These are phyloP conservation scores for Orientallactaga sibirica DNA, from an alignment of 2,797 vertebrate genomes.

Conservation along the genomic window DNA sequence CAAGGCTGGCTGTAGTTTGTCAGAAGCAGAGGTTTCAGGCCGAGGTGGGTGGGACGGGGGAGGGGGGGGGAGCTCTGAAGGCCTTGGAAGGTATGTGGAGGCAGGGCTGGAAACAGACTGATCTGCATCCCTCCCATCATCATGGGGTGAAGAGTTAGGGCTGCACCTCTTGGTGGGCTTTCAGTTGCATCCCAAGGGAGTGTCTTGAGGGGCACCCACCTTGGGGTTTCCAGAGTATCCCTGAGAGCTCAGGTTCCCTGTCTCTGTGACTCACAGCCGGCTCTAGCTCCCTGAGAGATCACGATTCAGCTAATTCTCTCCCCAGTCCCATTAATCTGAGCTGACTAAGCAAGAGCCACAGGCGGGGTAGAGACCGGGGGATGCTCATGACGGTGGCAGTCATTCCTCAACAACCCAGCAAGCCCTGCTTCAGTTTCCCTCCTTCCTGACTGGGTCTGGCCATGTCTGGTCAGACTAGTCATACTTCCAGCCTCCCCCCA, in stretches of 20 bases:
- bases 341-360: slow-evolving; percentile 81
- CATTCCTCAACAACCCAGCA: slow-evolving; percentile 16
- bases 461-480: not conserved
- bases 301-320: slow-evolving; percentile 82
- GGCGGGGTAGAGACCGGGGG: slow-evolving; percentile 70
- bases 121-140: not conserved
- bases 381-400: slow-evolving; percentile 43
- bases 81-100: not conserved
- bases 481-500: not conserved
- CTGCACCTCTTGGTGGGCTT: not conserved
- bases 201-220: not conserved
- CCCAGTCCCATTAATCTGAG: slow-evolving; percentile 77
- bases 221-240: slow-evolving; percentile 44
- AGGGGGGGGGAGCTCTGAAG: not conserved
- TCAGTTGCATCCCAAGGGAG: not conserved
- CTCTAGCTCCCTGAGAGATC: slow-evolving; percentile 75
- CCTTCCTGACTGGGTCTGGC: slow-evolving; percentile 14
- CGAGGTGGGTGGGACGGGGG: too few relatives aligned
- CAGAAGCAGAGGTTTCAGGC: slow-evolving; percentile 54
- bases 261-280: slow-evolving; percentile 77
- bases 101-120: not conserved
- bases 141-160: not conserved
- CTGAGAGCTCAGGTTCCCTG: slow-evolving; percentile 59
- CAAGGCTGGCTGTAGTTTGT: slow-evolving; percentile 16
- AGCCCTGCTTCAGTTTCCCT: slow-evolving; percentile 14